These are phyloP conservation scores for Drosophila ercepeae DNA, from an alignment of 1,140 invertebrate genomes.

Conservation along the genomic window DNA sequence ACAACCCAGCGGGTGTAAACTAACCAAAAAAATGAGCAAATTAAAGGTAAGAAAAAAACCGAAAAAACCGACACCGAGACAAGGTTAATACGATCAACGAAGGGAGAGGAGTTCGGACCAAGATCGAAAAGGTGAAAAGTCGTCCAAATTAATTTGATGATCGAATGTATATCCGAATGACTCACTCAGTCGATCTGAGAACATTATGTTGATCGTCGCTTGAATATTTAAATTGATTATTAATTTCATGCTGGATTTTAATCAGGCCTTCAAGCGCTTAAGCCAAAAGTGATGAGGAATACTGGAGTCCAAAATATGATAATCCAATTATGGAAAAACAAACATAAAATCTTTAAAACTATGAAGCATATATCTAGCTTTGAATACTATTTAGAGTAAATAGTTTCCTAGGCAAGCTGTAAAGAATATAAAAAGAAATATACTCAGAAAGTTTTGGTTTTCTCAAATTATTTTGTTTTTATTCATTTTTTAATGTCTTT, in stretches of 20 bases:
- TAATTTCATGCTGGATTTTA: conserved; percentile 6
- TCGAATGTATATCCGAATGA: conserved; percentile 24
- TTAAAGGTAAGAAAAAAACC: conserved; percentile 19
- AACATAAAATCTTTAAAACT: background rate
- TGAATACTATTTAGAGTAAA: no score
- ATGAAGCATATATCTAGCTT: background rate
- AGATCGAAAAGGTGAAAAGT: conserved; percentile 31
- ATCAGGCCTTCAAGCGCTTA: background rate
- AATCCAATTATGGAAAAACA: conserved; percentile 17
- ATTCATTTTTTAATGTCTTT: conserved; percentile 65
- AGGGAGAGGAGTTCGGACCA: conserved; percentile 7
- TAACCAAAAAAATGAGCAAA: conserved; percentile 38
- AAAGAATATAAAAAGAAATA: background rate
- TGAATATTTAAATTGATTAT: conserved; percentile 37
- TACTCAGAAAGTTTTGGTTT: conserved; percentile 15
- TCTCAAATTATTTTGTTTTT: conserved; percentile 47
- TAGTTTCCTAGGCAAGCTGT: background rate
- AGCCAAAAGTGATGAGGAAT: no score
- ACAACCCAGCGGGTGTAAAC: conserved; percentile 33
- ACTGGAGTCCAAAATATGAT: conserved; percentile 9
- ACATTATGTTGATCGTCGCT: conserved; percentile 22
- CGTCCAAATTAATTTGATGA: conserved; percentile 42
- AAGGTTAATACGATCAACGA: conserved; percentile 40
- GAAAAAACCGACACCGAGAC: conserved; percentile 20
- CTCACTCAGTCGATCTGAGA: conserved; percentile 7